Base-by-base conservation (phyloP, 2,888 invertebrate species). In the Dichetophora obliterata region DNA sequence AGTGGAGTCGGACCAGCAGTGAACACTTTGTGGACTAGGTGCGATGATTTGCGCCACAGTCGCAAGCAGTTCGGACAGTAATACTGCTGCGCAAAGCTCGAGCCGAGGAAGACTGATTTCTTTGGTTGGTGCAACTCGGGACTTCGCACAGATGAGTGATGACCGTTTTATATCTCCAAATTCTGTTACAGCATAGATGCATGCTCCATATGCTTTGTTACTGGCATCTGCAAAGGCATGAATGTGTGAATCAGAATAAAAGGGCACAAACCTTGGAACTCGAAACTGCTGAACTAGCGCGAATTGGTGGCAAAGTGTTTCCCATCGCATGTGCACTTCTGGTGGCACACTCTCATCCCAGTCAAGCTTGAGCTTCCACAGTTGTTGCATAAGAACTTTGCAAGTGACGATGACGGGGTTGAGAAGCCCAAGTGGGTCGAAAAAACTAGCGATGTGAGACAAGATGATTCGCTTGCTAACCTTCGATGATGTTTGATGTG, bases 391-490 rank as follows among this genome's bases (percentile, higher is more conserved):
- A 6, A 34, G 24, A 31, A 63, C 27, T 63, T 22, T 63, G 11
- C 31, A 27, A 1, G 11, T 63, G 16, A 75, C 72, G 6, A 77
- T 24, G 24, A 77, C 31, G 2, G 75, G 72, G 14, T 75, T 77
- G 11, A 75, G 50, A 6, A 75, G 19, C 6, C 76, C 75, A 11
- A 78, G 37, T 0, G 78, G 63, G 43, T 79, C 70, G 31, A 77
- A 79, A 14, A 75, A 48, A 19, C n/a, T 73, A 9, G 75, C 75
- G 50, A 73, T 75, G 54, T 54, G 5, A 75, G 76, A 59, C 3
- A 78, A 50, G 19, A 75, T 77, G 6, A 14, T 43, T 50, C 73
- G 43, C 34, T 77, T 76, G 6, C 72, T 72, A 8, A 68, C 22
- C 22, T 63, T 75, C 8, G 37, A 37, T 19, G 5, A 14, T 24